phyloP scores from a whole-genome alignment of 2,797 vertebrate species.

The Orestias chungarensis region DNA sequence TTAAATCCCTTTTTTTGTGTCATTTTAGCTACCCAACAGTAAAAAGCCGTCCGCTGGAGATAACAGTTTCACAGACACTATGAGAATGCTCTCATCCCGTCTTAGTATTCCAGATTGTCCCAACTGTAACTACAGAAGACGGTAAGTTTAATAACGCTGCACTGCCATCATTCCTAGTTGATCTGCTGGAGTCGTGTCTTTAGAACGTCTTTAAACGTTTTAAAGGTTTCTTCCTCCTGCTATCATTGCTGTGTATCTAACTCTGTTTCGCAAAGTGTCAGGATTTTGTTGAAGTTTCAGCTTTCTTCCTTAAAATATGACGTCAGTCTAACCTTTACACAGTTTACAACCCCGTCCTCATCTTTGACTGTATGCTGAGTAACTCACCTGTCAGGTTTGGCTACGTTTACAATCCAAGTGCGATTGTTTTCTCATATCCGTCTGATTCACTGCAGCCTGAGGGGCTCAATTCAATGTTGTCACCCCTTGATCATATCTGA shows the following conservation, averaged over 20 bases:
- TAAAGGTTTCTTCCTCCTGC: not conserved
- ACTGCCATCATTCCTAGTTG: not conserved
- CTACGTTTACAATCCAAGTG: too few relatives aligned
- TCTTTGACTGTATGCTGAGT: too few relatives aligned
- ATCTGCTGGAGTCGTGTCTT: not conserved
- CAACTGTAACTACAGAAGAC: slow-evolving; percentile 95
- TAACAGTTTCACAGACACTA: slow-evolving; percentile 93
- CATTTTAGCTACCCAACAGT: slow-evolving; percentile 85
- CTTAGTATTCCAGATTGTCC: slow-evolving; percentile 96
- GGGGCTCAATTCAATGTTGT: too few relatives aligned
- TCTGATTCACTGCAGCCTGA: too few relatives aligned
- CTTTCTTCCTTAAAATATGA: not conserved
- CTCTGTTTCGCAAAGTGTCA: not conserved
- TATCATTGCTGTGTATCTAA: too few relatives aligned
- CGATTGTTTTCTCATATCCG: too few relatives aligned
- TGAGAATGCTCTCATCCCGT: slow-evolving; percentile 94
- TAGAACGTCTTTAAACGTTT: not conserved
- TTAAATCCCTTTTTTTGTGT: slow-evolving; percentile 4
- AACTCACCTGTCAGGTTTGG: too few relatives aligned
- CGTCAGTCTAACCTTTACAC: too few relatives aligned
- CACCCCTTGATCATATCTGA: too few relatives aligned
- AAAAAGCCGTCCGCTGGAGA: slow-evolving; percentile 89
- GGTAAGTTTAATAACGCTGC: slow-evolving; percentile 75
- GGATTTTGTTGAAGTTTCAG: not conserved
- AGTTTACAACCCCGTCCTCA: too few relatives aligned